Conservation (phyloP, 2,113 vertebrate genomes). For the Prochilodus magdalenae region DNA sequence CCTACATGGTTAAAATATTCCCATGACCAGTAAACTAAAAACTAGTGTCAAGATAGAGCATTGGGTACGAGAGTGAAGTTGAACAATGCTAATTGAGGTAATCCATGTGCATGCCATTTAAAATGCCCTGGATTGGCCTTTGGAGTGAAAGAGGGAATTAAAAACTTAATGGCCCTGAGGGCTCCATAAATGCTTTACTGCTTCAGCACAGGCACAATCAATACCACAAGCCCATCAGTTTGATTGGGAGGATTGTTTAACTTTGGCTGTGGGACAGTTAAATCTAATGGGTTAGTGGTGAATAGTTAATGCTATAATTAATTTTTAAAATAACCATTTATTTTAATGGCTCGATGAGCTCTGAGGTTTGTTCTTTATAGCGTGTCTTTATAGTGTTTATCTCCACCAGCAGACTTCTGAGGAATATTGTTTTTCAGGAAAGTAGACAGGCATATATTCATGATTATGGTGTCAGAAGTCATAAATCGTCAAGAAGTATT, state of each 20-base stretch:
- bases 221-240: constrained; percentile 70
- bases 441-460: no score
- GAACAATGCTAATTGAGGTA: constrained; percentile 45
- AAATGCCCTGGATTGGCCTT: constrained; percentile 65
- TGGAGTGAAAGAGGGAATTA: constrained; percentile 66
- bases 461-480: no score
- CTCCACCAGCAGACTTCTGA: neutral
- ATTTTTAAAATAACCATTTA: no score
- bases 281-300: constrained; percentile 52
- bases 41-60: no score
- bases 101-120: constrained; percentile 76
- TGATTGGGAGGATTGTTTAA: constrained; percentile 76
- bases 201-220: constrained; percentile 63
- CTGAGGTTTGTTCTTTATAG: constrained; percentile 39
- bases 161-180: constrained; percentile 62
- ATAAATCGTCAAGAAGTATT: no score
- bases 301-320: constrained; percentile 6
- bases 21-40: no score
- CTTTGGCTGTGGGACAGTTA: constrained; percentile 64
- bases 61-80: no score
- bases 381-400: no score
- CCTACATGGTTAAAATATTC: no score
- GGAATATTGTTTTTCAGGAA: no score
- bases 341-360: constrained; percentile 31
- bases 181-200: constrained; percentile 51